Evolutionary conservation across 2,113 vertebrate genomes (phyloP).

Genomic region (Nymphicus hollandicus): DNA sequence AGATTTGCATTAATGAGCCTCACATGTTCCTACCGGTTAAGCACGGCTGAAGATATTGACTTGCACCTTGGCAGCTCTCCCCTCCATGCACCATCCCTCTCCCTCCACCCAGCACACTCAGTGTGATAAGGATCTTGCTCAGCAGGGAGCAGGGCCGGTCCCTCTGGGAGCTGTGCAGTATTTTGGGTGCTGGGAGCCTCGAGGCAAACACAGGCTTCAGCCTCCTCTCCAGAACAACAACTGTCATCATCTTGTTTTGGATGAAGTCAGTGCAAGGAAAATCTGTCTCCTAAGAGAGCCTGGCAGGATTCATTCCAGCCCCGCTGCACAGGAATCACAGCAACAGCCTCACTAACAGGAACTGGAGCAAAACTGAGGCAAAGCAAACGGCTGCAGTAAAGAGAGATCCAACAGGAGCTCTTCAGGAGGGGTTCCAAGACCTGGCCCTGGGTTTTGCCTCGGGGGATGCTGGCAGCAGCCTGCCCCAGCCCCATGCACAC

Average conservation of each 20-base stretch:
- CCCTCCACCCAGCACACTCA: background rate
- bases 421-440: rapidly evolving
- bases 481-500: background rate
- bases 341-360: background rate
- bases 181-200: background rate
- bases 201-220: background rate
- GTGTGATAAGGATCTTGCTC: background rate
- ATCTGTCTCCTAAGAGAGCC: background rate
- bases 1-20: background rate
- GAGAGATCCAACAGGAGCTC: background rate
- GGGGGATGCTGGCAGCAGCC: rapidly evolving
- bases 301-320: background rate
- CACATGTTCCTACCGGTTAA: background rate
- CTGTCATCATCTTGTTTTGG: background rate
- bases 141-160: background rate
- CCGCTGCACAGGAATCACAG: background rate
- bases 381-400: background rate
- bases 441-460: background rate
- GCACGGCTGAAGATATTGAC: background rate
- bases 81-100: background rate
- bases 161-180: background rate
- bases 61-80: background rate
- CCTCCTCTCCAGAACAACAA: background rate
- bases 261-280: background rate
- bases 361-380: background rate